These are phyloP conservation scores for Peromyscus nudipes DNA, from an alignment of 2,797 vertebrate species.

Conservation along the genomic window DNA sequence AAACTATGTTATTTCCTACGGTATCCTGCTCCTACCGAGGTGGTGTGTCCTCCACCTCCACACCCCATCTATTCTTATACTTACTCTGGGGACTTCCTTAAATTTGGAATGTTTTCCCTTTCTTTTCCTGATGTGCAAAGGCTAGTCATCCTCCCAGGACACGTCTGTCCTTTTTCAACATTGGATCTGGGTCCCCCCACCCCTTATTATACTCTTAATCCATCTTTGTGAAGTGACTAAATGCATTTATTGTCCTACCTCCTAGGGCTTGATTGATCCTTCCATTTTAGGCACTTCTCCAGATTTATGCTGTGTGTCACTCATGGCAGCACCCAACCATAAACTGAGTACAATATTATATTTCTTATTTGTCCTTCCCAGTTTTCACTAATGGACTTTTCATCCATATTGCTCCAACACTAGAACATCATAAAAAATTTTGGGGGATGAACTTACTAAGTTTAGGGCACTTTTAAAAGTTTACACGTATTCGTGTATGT, in stretches of 20 bases:
- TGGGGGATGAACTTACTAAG: not conserved
- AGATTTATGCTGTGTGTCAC: not conserved
- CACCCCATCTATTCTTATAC: not conserved
- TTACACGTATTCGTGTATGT: not conserved
- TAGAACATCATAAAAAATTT: not conserved
- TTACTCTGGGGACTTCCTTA: not conserved
- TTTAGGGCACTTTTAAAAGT: conserved; percentile 15
- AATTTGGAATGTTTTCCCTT: not conserved
- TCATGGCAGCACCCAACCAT: not conserved
- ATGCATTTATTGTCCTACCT: not conserved
- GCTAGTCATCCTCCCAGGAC: not conserved
- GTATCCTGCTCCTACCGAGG: not conserved
- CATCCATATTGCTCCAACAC: not conserved
- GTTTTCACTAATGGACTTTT: not conserved
- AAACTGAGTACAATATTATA: not conserved
- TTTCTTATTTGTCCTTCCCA: not conserved
- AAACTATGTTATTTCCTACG: too few relatives aligned
- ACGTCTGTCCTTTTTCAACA: not conserved
- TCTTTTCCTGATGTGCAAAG: not conserved
- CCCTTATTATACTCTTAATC: not conserved
- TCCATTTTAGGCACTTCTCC: not conserved
- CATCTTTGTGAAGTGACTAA: conserved; percentile 10
- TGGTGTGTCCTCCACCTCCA: not conserved
- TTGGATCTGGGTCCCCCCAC: not conserved
- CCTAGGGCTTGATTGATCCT: not conserved